Evolutionary conservation across 2,797 vertebrate genomes (phyloP).

Genomic region (Malacoraja senta): DNA sequence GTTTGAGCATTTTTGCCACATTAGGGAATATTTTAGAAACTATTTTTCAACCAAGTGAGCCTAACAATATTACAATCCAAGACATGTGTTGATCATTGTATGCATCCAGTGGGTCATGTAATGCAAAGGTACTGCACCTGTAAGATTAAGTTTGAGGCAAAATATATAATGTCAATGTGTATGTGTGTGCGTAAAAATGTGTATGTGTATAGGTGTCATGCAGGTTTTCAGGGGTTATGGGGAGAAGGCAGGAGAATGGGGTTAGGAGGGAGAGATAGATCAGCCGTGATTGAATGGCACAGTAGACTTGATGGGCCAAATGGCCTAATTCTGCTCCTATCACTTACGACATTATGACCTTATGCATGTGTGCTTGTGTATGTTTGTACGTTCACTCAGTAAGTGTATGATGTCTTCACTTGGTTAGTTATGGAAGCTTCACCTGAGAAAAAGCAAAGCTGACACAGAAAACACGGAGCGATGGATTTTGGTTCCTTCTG

Average conservation of each 20-base stretch:
- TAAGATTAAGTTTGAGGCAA: neutral
- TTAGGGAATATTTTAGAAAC: neutral
- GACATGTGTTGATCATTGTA: neutral
- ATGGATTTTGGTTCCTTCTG: neutral
- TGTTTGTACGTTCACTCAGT: too few species aligned
- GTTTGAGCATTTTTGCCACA: neutral
- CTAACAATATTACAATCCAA: neutral
- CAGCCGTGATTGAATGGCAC: too few species aligned
- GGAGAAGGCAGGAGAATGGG: too few species aligned
- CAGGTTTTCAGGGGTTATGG: too few species aligned
- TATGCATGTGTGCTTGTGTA: too few species aligned
- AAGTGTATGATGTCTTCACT: neutral
- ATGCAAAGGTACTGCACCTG: neutral
- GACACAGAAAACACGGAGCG: neutral
- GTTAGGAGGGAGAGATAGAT: too few species aligned
- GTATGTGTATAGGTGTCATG: too few species aligned
- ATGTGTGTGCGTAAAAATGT: too few species aligned
- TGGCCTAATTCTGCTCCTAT: too few species aligned
- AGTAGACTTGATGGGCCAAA: too few species aligned
- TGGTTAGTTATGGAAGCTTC: neutral
- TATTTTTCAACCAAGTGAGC: neutral
- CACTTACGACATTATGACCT: too few species aligned
- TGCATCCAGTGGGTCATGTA: slow-evolving; percentile 5
- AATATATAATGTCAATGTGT: neutral
- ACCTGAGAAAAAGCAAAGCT: neutral